phyloP scores from a whole-genome alignment of 2,113 vertebrate genomes.

The Acanthochromis polyacanthus region DNA sequence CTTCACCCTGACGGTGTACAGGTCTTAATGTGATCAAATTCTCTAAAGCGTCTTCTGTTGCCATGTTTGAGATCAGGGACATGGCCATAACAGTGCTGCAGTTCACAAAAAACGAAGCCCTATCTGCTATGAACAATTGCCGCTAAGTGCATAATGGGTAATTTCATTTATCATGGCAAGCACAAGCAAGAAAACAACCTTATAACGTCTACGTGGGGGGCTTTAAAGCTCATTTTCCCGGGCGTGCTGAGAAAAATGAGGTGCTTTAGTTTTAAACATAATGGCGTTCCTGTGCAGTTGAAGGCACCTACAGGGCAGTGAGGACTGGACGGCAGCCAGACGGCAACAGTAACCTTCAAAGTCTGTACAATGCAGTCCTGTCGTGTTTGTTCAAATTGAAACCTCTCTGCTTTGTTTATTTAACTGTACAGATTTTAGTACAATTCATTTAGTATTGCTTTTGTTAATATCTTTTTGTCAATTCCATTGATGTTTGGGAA shows the following conservation, averaged over 20 bases:
- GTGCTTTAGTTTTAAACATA: constrained; percentile 39
- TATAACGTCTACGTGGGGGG: constrained; percentile 25
- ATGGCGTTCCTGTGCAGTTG: constrained; percentile 34
- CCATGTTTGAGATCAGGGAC: constrained; percentile 23
- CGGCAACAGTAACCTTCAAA: constrained; percentile 46
- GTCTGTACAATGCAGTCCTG: constrained; percentile 8
- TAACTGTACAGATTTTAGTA: not conserved
- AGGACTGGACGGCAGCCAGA: constrained; percentile 44
- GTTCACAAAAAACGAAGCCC: constrained; percentile 42
- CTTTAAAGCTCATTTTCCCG: constrained; percentile 40
- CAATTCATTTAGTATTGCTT: not conserved
- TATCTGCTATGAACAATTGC: constrained; percentile 7
- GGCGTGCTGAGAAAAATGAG: constrained; percentile 46
- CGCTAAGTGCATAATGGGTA: constrained; percentile 27
- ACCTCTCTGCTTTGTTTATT: not conserved
- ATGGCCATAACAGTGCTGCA: constrained; percentile 7
- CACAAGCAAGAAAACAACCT: constrained; percentile 51
- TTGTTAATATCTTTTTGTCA: not conserved
- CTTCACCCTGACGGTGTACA: constrained; percentile 16
- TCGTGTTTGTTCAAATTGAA: constrained; percentile 4
- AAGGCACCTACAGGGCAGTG: constrained; percentile 55
- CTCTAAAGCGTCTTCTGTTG: constrained; percentile 7
- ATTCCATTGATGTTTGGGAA: not conserved
- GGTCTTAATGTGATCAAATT: constrained; percentile 24
- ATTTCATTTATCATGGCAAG: constrained; percentile 60